phyloP scores from a whole-genome alignment of 2,113 vertebrate genomes.

The Lates calcarifer region DNA sequence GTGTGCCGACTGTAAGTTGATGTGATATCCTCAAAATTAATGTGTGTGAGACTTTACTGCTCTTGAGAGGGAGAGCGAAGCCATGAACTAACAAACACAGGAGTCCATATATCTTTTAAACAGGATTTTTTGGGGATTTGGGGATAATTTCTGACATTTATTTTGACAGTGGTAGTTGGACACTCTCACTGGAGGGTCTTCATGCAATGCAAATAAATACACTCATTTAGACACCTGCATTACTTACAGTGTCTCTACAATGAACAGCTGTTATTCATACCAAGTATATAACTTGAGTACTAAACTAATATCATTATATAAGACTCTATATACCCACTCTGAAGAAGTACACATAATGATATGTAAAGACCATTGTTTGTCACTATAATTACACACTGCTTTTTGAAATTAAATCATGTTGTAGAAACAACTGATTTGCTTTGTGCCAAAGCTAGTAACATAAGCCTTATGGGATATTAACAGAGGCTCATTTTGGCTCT shows the following conservation, averaged over 20 bases:
- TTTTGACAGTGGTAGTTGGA: neutral
- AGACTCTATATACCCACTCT: neutral
- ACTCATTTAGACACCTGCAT: neutral
- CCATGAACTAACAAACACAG: slow-evolving; percentile 16
- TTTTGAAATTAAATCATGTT: slow-evolving; percentile 31
- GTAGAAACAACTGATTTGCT: slow-evolving; percentile 16
- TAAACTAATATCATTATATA: neutral
- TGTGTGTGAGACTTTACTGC: slow-evolving; percentile 9
- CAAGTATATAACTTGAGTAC: neutral
- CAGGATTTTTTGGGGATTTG: slow-evolving; percentile 9
- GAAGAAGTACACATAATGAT: slow-evolving; percentile 18
- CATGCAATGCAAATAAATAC: neutral
- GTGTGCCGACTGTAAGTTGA: slow-evolving; percentile 24
- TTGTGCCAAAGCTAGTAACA: slow-evolving; percentile 3
- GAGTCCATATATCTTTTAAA: slow-evolving; percentile 20
- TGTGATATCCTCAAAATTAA: slow-evolving; percentile 25
- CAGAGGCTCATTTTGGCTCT: slow-evolving; percentile 50
- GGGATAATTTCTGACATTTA: neutral
- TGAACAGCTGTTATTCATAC: neutral
- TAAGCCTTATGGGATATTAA: slow-evolving; percentile 51
- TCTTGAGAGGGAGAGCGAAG: neutral
- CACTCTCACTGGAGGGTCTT: neutral
- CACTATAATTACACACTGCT: slow-evolving; percentile 21
- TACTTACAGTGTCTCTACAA: neutral
- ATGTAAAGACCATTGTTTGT: slow-evolving; percentile 23